Evolutionary conservation across 2,113 vertebrate species (phyloP).

Genomic region (Cyanoramphus novaezelandiae): DNA sequence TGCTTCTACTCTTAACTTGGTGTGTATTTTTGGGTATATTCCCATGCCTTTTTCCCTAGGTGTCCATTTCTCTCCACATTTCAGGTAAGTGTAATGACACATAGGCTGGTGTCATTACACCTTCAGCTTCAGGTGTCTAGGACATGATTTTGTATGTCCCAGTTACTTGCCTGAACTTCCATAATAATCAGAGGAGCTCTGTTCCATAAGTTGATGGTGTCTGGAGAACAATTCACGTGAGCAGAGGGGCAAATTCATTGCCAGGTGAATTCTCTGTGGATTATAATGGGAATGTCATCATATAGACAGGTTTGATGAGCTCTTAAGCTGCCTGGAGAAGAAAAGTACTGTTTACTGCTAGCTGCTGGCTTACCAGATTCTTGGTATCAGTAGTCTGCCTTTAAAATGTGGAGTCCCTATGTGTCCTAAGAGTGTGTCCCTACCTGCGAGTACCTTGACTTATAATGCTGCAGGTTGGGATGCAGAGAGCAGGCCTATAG

Average conservation of each 20-base stretch:
- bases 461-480: neutral
- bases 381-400: neutral
- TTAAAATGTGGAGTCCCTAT: neutral
- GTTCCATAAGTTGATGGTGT: neutral
- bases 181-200: neutral
- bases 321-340: neutral
- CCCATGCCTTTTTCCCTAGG: rapidly evolving
- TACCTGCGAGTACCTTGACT: neutral
- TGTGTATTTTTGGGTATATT: neutral
- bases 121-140: neutral
- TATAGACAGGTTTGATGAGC: neutral
- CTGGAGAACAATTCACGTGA: neutral
- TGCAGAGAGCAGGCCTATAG: neutral
- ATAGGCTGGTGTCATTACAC: too few relatives aligned
- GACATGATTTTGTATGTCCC: neutral
- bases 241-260: neutral
- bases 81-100: neutral
- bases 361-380: neutral
- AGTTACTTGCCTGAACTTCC: neutral
- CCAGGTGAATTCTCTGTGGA: neutral
- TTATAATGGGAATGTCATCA: neutral
- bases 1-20: neutral
- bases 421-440: neutral
- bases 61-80: neutral
- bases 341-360: neutral